phyloP scores from a whole-genome alignment of 2,888 invertebrate genomes.

The Dryobota labecula region DNA sequence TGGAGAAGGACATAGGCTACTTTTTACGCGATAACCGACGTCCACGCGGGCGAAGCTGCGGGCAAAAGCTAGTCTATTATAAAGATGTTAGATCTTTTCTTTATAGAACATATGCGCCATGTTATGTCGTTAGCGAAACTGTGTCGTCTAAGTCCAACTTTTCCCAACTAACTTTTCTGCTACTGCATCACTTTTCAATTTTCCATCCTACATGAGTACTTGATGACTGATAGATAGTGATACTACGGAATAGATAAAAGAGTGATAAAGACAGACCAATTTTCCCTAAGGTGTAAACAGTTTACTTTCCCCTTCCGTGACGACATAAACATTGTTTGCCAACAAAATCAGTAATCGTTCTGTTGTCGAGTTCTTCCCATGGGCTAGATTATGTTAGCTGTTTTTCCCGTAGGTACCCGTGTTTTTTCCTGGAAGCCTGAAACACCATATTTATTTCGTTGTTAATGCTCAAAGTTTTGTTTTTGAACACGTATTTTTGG shows the following conservation, averaged over 20 bases:
- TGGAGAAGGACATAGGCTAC: no score
- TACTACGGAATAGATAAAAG: neutral
- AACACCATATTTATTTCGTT: constrained; percentile 6
- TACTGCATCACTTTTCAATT: neutral
- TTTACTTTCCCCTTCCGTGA: constrained; percentile 1
- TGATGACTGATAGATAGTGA: neutral
- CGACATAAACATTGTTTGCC: constrained; percentile 21
- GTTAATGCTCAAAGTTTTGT: neutral
- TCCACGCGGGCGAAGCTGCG: no score
- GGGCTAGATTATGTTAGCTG: constrained; percentile 16
- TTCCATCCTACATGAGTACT: neutral
- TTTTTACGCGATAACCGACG: no score
- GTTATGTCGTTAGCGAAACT: neutral
- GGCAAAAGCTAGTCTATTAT: neutral
- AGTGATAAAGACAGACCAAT: neutral
- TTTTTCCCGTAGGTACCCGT: constrained; percentile 6
- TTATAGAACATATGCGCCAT: neutral
- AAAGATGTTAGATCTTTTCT: neutral
- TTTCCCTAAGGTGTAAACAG: constrained; percentile 21
- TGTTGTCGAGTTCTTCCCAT: neutral
- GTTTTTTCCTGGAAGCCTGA: neutral
- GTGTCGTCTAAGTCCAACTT: neutral
- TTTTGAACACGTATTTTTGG: constrained; percentile 3
- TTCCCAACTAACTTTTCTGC: neutral
- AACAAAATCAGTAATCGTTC: constrained; percentile 46